phyloP scores from a whole-genome alignment of 2,113 vertebrate species.

The Lagopus leucura region DNA sequence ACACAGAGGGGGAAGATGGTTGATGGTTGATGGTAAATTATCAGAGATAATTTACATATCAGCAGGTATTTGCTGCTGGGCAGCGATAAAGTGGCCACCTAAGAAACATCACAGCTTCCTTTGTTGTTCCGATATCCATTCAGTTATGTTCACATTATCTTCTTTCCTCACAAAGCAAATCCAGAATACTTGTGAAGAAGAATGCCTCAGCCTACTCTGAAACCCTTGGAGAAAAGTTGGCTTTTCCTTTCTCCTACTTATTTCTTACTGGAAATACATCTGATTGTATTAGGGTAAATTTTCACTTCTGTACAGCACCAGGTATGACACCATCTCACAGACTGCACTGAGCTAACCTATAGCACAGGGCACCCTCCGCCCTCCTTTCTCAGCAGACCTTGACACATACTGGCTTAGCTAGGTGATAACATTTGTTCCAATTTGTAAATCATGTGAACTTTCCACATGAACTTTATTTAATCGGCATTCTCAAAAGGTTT shows the following conservation, averaged over 20 bases:
- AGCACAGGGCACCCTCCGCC: background rate
- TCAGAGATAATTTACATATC: background rate
- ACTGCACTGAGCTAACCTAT: background rate
- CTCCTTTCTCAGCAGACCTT: background rate
- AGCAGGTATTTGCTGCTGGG: background rate
- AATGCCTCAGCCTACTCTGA: background rate
- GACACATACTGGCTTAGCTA: background rate
- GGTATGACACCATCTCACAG: background rate
- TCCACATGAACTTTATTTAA: background rate
- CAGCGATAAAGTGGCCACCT: background rate
- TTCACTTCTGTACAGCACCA: background rate
- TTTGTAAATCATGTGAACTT: background rate
- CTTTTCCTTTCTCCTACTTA: background rate
- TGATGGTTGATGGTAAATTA: background rate
- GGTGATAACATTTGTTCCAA: background rate
- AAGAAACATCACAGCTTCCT: background rate
- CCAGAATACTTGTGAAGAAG: background rate
- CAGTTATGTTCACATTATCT: background rate
- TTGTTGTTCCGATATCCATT: background rate
- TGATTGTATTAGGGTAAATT: background rate
- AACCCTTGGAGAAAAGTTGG: background rate
- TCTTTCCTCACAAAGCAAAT: background rate
- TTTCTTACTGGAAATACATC: background rate
- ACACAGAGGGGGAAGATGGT: background rate
- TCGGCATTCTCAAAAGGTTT: background rate